Evolutionary conservation across 2,888 invertebrate species (phyloP), one percentile per base, ranked within the genome.

Genomic region (Empis stercorea): DNA sequence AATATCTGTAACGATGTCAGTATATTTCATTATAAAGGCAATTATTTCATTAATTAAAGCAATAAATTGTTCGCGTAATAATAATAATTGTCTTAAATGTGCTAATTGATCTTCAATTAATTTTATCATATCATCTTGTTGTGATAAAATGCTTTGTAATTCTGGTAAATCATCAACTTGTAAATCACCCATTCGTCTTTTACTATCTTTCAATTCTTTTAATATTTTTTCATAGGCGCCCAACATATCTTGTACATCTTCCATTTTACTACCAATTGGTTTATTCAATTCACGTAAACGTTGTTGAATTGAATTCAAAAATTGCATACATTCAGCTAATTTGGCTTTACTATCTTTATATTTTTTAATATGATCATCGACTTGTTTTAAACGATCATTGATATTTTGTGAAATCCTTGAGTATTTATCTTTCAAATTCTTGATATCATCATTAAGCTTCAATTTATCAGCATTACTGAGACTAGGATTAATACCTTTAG

Each of bases 51-150:
- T 86, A 7, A 92, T 80, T 5, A 92, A 71, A 0, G 85, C 82
- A 46, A 89, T 80, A 68, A 88, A 94, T 61, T 93, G 92, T 63
- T 95, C 92, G 13, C 94, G 77, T 10, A 94, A 64, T 3, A 87
- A 64, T 13, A 93, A 64, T 1, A 92, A 71, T 56, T 87, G 85
- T 54, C 86, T 79, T 9, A 93, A 71, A 64, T 79, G 83, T 1
- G 84, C 81, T 54, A 91, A 80, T 67, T 91, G 89, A 51, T 87
- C 86, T 69, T 92, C 89, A 49, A 93, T 84, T 4, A 82, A 77
- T 56, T 81, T 80, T 57, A 89, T 86, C 46, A 93, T 72, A 58
- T 92, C 88, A 59, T 92, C 88, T 66, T 92, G 88, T 60, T 88
- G 84, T 1, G 79, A 75, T 1, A 88, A 63, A 30, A 93, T 79